Evolutionary conservation across 1,140 invertebrate genomes (phyloP).

Genomic region (Drosophila persimilis): DNA sequence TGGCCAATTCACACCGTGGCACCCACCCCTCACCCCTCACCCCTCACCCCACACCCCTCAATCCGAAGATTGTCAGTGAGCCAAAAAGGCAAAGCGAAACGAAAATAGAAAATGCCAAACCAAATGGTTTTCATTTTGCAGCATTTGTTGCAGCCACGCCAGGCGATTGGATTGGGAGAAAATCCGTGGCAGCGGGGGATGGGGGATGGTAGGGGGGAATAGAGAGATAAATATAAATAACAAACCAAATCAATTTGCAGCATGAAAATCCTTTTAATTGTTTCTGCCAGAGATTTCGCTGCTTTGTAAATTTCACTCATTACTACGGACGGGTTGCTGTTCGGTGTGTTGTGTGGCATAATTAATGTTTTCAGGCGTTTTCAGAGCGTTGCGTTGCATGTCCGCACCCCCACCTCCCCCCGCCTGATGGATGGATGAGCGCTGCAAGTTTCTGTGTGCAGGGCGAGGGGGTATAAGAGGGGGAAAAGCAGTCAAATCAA

Average conservation of each 20-base stretch:
- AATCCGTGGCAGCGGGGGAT: neutral
- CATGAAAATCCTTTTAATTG: constrained; percentile 74
- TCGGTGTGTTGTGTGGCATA: constrained; percentile 26
- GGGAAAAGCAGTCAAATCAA: constrained; percentile 19
- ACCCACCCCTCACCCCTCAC: neutral
- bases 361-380: constrained; percentile 57
- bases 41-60: neutral
- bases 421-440: constrained; percentile 1
- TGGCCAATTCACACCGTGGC: constrained; percentile 11
- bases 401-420: constrained; percentile 6
- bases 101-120: constrained; percentile 72
- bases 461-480: neutral
- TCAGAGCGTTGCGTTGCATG: constrained; percentile 63
- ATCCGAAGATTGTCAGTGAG: constrained; percentile 35
- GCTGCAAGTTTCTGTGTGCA: neutral
- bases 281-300: constrained; percentile 56
- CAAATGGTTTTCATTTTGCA: constrained; percentile 53
- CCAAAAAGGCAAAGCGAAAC: constrained; percentile 72
- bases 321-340: constrained; percentile 45
- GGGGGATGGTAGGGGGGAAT: neutral
- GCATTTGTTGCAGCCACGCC: constrained; percentile 32
- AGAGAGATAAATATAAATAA: constrained; percentile 22
- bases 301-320: constrained; percentile 63
- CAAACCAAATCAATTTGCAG: constrained; percentile 64
- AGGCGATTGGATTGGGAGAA: constrained; percentile 57